Percentiles rank a stretch among this genome's conserved stretches.
These are phyloP conservation scores for Saimiri boliviensis DNA, from an alignment of 2,113 vertebrate genomes.

Conservation along the genomic window DNA sequence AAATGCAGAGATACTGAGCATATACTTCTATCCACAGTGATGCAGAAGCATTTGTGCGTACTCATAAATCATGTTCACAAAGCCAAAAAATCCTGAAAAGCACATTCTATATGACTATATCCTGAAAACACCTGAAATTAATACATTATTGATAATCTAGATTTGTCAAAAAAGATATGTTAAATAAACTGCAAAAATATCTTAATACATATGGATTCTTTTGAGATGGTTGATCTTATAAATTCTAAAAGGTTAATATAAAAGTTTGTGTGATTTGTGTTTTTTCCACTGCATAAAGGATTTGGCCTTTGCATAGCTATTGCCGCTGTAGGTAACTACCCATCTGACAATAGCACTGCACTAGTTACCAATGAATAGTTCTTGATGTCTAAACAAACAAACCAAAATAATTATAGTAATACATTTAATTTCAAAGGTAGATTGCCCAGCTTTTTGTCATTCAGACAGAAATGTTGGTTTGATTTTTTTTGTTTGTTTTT, in stretches of 20 bases:
- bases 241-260: conserved; percentile 50
- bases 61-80: background rate
- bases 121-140: background rate
- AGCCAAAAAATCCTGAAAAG: background rate
- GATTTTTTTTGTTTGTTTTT: too few relatives aligned
- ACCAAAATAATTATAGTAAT: background rate
- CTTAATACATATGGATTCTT: background rate
- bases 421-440: background rate
- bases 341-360: background rate
- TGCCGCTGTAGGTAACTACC: background rate
- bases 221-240: conserved; percentile 53
- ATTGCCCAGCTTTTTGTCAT: background rate
- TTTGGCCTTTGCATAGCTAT: conserved; percentile 11
- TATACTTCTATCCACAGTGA: background rate
- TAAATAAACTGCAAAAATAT: conserved; percentile 43
- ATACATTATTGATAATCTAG: background rate
- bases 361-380: conserved; percentile 24
- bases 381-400: background rate
- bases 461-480: background rate
- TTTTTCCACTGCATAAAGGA: conserved; percentile 42
- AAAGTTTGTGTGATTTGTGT: conserved; percentile 52
- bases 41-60: background rate
- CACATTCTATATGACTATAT: background rate
- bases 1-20: background rate
- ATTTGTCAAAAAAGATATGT: background rate